Base-by-base conservation (phyloP, 2,888 invertebrate species). In the Noctuana brunneofusca region DNA sequence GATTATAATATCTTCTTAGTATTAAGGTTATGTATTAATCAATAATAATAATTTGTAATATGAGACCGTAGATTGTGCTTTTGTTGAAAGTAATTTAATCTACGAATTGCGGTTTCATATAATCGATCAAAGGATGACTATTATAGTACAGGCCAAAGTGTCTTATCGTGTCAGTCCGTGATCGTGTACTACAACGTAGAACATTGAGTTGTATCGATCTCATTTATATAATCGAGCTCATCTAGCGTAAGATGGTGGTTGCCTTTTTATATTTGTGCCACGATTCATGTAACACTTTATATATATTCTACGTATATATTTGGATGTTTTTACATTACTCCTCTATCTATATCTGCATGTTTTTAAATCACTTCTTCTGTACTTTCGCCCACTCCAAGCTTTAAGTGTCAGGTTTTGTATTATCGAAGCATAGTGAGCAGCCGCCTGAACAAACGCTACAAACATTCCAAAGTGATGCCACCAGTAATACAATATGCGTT, bases 381-480 rank as follows among this genome's bases (percentile, higher is more conserved):
- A 55, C 54, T 52, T 43, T 59, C 68, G 68, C 69, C 68, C 69
- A 65, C 65, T 65, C 67, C 43, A 71, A 75, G 72, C 74, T 76
- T 75, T 76, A 78, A 75, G 70, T 78, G 74, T 78, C 73, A 66
- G 16, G 30, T 50, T 50, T 73, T 71, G 48, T 71, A 71, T 71
- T 71, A 67, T 69, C 66, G 69, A 74, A 70, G 70, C 74, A 74
- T 67, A 68, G 66, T 70, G 48, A 72, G 68, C 71, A 79, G 76
- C 80, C 80, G 79, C 76, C 80, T 77, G 75, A 80, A 79, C 75
- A 83, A 83, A 79, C 74, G 75, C 80, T 76, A 78, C 82, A 81
- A 81, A 85, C 86, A 86, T 86, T 86, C 86, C 86, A 86, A 75
- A 79, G 74, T 76, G 41, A 79, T 24, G 38, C 38, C 50, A 38